Percentiles rank a stretch among this genome's conserved stretches.
Conservation (phyloP, 1,140 invertebrate species). For the Gonioctena quinquepunctata region DNA sequence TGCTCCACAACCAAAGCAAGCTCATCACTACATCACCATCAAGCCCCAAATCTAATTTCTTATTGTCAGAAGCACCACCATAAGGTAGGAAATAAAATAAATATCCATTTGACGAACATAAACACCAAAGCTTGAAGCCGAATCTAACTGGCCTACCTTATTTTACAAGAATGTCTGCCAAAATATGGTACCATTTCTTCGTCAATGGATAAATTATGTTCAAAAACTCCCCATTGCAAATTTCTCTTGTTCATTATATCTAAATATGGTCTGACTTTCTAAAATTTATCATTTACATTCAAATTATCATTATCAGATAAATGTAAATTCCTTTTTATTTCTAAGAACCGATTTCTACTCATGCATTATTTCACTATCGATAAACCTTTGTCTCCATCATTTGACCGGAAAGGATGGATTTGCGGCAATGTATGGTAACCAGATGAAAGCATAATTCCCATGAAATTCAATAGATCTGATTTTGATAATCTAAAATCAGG, state of each 20-base stretch:
- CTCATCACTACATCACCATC: slow-evolving; percentile 19
- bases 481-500: background rate
- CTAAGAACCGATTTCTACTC: slow-evolving; percentile 23
- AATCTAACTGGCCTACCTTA: slow-evolving; percentile 58
- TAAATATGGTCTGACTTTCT: slow-evolving; percentile 43
- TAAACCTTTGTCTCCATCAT: slow-evolving; percentile 25
- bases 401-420: slow-evolving; percentile 21
- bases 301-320: slow-evolving; percentile 42
- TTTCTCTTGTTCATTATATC: slow-evolving; percentile 49
- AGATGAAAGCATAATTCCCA: slow-evolving; percentile 21
- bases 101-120: slow-evolving; percentile 28
- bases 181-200: slow-evolving; percentile 60
- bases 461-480: slow-evolving; percentile 7
- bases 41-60: slow-evolving; percentile 19
- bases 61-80: background rate
- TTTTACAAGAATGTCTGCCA: slow-evolving; percentile 57
- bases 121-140: slow-evolving; percentile 56
- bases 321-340: slow-evolving; percentile 30
- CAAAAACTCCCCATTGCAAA: slow-evolving; percentile 52
- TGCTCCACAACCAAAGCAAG: background rate
- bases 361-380: slow-evolving; percentile 23
- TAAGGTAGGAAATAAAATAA: slow-evolving; percentile 22
- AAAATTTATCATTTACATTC: slow-evolving; percentile 46
- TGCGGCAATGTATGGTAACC: slow-evolving; percentile 23
- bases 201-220: slow-evolving; percentile 55